phyloP scores from a whole-genome alignment of 1,140 invertebrate species.

The Brachionus manjavacas region DNA sequence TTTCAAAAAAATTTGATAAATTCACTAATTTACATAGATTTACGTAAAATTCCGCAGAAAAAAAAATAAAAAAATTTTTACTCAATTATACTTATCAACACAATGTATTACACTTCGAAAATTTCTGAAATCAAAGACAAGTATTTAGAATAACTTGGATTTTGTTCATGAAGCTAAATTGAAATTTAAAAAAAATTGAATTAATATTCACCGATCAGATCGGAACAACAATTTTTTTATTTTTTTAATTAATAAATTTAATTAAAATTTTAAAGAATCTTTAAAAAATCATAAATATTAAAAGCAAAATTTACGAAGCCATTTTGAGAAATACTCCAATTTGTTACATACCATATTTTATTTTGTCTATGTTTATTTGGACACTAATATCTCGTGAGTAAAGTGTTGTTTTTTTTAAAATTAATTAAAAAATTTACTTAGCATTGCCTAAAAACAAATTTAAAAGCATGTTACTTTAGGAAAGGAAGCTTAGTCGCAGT shows the following conservation, averaged over 20 bases:
- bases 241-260: conserved; percentile 1
- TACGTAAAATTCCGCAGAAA: no score
- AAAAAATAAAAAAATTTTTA: no score
- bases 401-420: neutral
- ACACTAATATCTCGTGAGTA: neutral
- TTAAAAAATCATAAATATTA: neutral
- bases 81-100: no score
- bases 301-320: conserved; percentile 18
- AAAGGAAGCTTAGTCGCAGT: neutral
- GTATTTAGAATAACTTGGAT: no score
- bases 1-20: no score
- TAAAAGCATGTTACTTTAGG: neutral
- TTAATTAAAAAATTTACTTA: neutral
- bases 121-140: no score
- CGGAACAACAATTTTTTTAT: neutral
- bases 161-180: neutral
- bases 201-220: neutral
- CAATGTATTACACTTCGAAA: no score
- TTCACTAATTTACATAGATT: no score
- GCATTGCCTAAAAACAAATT: neutral
- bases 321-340: neutral
- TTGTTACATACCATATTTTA: neutral
- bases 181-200: neutral
- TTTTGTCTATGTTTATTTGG: conserved; percentile 29
- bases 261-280: neutral